phyloP scores from a whole-genome alignment of 2,888 invertebrate genomes.

The Bugulina stolonifera region DNA sequence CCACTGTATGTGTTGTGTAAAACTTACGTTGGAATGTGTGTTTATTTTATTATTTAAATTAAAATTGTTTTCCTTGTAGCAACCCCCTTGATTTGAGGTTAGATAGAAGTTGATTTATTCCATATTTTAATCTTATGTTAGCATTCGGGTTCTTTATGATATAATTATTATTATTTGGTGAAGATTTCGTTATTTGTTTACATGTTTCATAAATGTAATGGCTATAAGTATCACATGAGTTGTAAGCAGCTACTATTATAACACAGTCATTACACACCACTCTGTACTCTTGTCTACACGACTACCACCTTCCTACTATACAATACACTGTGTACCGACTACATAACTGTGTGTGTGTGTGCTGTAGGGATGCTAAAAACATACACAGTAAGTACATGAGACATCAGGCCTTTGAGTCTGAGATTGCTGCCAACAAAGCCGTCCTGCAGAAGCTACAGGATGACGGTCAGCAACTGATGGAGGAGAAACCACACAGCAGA shows the following conservation, averaged over 20 bases:
- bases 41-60: too few species aligned
- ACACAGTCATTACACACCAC: too few species aligned
- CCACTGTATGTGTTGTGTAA: too few species aligned
- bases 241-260: too few species aligned
- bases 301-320: background rate
- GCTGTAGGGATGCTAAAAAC: conserved; percentile 88
- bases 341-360: conserved; percentile 58
- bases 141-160: too few species aligned
- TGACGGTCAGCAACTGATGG: conserved; percentile 16
- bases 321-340: background rate
- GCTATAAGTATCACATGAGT: too few species aligned
- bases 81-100: background rate
- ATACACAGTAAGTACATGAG: conserved; percentile 99
- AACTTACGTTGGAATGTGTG: too few species aligned
- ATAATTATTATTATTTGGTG: too few species aligned
- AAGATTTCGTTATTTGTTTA: too few species aligned
- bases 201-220: too few species aligned
- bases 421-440: conserved; percentile 83
- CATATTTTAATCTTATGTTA: too few species aligned
- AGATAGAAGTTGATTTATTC: background rate
- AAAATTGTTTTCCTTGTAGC: background rate
- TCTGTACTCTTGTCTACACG: background rate
- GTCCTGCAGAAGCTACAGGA: conserved; percentile 46
- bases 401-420: conserved; percentile 98
- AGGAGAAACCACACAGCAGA: conserved; percentile 22